Evolutionary conservation across 2,797 vertebrate genomes (phyloP), one percentile per base, ranked within the genome.

Genomic region (Cheirogaleus major): DNA sequence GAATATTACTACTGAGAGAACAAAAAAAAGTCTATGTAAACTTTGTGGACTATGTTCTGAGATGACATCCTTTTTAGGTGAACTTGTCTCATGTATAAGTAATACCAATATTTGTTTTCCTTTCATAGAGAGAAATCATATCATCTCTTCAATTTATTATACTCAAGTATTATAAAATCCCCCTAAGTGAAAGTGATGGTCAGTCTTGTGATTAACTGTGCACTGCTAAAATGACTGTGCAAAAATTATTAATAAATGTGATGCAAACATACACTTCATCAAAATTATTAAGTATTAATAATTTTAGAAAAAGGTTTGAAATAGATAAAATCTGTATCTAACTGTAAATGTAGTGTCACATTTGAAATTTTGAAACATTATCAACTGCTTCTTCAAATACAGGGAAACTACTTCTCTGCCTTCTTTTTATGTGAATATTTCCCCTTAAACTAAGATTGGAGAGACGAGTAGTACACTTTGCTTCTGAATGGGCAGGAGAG

Each of bases 261-360:
- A 65, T 41, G 30, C 2, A 79, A 61, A 75, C 15, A n/a, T 61
- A 35, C 43, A 59, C 23, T 52, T 65, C 43, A 89, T 59, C 22
- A 59, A 83, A 95, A 91, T 45, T 45, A 45, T 38, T 38, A 38
- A 38, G 38, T 38, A 38, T 38, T 38, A 38, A 38, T n/a, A n/a
- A n/a, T n/a, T 91, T 81, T 82, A 41, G 27, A 65, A 45, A 96
- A 92, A 65, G 57, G 2, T 76, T 89, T 96, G 52, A 89, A 82
- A 55, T 61, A 91, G 27, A 73, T 75, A 50, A 55, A 30, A 38
- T 11, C 50, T 2, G 5, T 38, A 86, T 65, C 10, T 59, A 83
- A 5, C n/a, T 80, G 1, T 61, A 63, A 80, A 65, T 72, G 25
- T 52, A 12, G 4, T 20, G 2, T 45, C 38, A 79, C 13, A 38